phyloP scores from a whole-genome alignment of 2,888 invertebrate species.

The Girardia tigrina region DNA sequence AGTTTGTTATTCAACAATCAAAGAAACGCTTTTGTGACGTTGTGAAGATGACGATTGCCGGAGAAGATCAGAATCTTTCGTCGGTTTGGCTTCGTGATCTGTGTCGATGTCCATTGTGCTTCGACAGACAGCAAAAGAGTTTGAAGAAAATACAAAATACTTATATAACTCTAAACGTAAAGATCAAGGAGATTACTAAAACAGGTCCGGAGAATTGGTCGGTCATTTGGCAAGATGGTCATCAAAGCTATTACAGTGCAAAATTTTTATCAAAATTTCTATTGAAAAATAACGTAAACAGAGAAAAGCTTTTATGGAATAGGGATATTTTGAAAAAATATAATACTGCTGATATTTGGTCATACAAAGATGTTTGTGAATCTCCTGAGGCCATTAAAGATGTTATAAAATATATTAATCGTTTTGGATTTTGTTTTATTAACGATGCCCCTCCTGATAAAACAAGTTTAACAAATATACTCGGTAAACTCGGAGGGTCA shows the following conservation, averaged over 20 bases:
- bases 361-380: neutral
- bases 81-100: constrained; percentile 24
- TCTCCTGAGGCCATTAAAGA: neutral
- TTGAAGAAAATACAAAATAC: neutral
- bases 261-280: constrained; percentile 11
- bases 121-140: constrained; percentile 28
- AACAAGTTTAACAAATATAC: constrained; percentile 1
- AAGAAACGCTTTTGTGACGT: too few species aligned
- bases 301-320: neutral
- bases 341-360: neutral
- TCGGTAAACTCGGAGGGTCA: constrained; percentile 21
- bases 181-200: neutral
- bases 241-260: neutral
- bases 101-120: constrained; percentile 24
- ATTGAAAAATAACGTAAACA: neutral
- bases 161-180: neutral
- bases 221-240: constrained; percentile 25
- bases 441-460: constrained; percentile 20
- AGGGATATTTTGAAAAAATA: neutral
- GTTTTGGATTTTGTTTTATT: constrained; percentile 27
- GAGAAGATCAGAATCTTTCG: neutral
- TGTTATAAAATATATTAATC: neutral
- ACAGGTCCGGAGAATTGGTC: neutral
- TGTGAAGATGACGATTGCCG: neutral
- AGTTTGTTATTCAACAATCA: too few species aligned